Evolutionary conservation across 2,797 vertebrate genomes (phyloP).

Genomic region (Artibeus jamaicensis): DNA sequence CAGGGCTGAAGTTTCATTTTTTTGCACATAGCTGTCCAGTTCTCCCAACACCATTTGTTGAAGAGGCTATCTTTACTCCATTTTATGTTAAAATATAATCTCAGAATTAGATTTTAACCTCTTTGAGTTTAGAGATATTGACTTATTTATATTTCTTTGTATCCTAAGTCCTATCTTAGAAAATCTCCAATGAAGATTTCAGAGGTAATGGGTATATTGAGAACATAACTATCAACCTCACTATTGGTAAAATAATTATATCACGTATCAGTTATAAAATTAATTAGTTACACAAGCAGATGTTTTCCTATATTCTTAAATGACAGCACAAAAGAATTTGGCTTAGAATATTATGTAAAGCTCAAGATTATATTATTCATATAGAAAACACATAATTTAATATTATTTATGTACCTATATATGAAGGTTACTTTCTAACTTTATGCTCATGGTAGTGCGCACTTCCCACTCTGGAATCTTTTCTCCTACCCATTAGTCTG

Average conservation of each 20-base stretch:
- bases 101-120: not conserved
- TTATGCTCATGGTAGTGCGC: not conserved
- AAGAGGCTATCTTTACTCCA: too few species aligned
- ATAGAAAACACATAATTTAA: not conserved
- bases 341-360: not conserved
- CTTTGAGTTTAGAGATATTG: not conserved
- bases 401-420: not conserved
- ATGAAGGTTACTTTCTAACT: not conserved
- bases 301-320: not conserved
- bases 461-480: not conserved
- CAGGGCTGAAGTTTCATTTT: too few species aligned
- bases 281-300: not conserved
- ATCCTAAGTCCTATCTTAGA: not conserved
- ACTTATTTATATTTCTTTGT: not conserved
- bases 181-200: not conserved
- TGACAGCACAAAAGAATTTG: not conserved
- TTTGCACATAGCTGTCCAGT: too few species aligned
- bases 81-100: not conserved
- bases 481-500: not conserved
- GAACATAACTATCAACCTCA: not conserved
- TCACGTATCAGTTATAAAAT: not conserved
- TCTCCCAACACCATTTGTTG: too few species aligned
- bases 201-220: not conserved
- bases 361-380: not conserved
- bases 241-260: not conserved